phyloP scores from a whole-genome alignment of 2,888 invertebrate species.

The Tanytarsus gracilentus region DNA sequence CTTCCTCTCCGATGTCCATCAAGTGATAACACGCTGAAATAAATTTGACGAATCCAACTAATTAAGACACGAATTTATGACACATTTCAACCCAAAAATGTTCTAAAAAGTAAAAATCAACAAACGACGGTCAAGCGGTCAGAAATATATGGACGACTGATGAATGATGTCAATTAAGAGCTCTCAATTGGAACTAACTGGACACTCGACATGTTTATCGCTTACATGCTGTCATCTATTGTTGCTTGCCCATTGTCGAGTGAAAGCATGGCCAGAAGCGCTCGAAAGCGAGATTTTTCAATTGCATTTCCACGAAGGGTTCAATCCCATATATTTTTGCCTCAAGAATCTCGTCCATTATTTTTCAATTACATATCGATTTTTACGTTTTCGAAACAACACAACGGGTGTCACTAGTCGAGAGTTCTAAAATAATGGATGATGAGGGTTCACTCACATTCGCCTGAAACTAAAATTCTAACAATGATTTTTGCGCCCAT shows the following conservation, averaged over 20 bases:
- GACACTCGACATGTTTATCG: constrained; percentile 27
- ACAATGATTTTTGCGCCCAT: constrained; percentile 15
- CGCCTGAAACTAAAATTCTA: too few species aligned
- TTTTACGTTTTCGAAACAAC: constrained; percentile 26
- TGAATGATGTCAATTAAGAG: constrained; percentile 26
- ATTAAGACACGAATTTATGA: too few species aligned
- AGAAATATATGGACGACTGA: background rate
- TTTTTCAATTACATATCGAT: constrained; percentile 26
- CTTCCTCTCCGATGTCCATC: too few species aligned
- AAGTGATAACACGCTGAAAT: too few species aligned
- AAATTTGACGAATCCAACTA: too few species aligned
- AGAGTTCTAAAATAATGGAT: constrained; percentile 19
- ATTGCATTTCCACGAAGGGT: constrained; percentile 22
- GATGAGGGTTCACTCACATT: constrained; percentile 23
- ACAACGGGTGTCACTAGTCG: constrained; percentile 26
- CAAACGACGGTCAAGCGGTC: background rate
- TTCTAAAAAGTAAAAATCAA: too few species aligned
- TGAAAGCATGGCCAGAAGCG: too few species aligned
- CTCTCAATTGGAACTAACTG: constrained; percentile 29
- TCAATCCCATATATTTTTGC: too few species aligned
- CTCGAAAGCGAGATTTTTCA: background rate
- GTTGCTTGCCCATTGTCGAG: too few species aligned
- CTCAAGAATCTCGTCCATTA: constrained; percentile 15
- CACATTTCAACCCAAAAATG: too few species aligned
- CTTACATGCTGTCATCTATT: constrained; percentile 11